Evolutionary conservation across 1,140 invertebrate genomes (phyloP).

Genomic region (Stenopsyche tienmushanensis): DNA sequence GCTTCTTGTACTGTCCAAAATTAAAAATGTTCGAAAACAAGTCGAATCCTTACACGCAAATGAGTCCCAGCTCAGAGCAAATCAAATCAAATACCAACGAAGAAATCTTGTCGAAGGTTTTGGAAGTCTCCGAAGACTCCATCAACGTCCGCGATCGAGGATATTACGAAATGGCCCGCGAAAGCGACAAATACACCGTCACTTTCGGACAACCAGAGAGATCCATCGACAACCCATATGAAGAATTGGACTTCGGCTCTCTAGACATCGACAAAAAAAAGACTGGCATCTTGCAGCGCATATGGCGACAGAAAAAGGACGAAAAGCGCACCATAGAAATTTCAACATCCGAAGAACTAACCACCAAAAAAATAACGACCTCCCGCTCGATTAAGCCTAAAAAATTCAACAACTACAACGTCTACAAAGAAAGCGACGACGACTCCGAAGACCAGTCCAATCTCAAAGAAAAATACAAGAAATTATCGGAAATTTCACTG

Average conservation of each 20-base stretch:
- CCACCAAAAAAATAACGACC: neutral
- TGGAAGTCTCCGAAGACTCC: too few species aligned
- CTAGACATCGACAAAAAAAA: slow-evolving; percentile 23
- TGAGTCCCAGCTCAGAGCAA: slow-evolving; percentile 41
- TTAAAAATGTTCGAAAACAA: slow-evolving; percentile 44
- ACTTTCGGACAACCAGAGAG: neutral
- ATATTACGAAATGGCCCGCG: slow-evolving; percentile 34
- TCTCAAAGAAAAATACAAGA: neutral
- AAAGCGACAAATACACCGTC: neutral
- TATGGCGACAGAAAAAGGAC: slow-evolving; percentile 14
- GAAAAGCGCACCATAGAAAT: too few species aligned
- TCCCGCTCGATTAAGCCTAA: neutral
- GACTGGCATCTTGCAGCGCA: slow-evolving; percentile 31
- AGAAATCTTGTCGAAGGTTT: neutral
- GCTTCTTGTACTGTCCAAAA: slow-evolving; percentile 53
- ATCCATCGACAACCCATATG: slow-evolving; percentile 29
- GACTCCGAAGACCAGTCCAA: neutral
- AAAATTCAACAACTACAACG: neutral
- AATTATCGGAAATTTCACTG: neutral
- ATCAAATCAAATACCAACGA: neutral
- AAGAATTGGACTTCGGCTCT: slow-evolving; percentile 27
- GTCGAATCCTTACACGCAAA: slow-evolving; percentile 49
- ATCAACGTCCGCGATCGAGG: slow-evolving; percentile 23
- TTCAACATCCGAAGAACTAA: too few species aligned
- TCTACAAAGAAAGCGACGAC: neutral